Conservation (phyloP, 2,113 vertebrate species). For the Delphinapterus leucas region DNA sequence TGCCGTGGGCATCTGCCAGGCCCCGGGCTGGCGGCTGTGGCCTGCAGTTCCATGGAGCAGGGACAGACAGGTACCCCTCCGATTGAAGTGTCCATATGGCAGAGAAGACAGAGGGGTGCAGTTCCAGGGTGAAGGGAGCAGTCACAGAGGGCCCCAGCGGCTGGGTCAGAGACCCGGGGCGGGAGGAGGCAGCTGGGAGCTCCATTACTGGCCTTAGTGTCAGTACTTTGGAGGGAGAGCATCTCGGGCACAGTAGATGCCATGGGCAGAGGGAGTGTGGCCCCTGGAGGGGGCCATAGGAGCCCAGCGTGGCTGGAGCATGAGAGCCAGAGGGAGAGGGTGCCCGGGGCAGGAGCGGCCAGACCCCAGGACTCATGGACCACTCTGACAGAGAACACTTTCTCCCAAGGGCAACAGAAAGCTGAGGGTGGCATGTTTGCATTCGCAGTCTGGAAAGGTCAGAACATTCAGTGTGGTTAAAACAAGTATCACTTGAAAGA, state of each 20-base stretch:
- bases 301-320: not conserved
- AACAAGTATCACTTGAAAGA: too few relatives aligned
- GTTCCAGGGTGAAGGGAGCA: not conserved
- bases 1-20: too few relatives aligned
- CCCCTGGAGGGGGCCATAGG: rapidly evolving
- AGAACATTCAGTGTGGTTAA: not conserved
- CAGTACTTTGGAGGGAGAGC: too few relatives aligned
- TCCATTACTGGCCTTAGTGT: too few relatives aligned
- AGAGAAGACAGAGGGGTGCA: not conserved
- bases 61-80: too few relatives aligned
- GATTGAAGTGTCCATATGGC: rapidly evolving
- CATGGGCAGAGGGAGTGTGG: rapidly evolving
- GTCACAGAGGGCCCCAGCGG: not conserved
- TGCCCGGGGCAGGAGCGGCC: not conserved
- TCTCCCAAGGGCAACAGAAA: not conserved
- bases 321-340: not conserved
- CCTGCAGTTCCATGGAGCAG: not conserved
- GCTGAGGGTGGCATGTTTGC: rapidly evolving
- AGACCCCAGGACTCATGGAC: not conserved
- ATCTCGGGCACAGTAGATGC: not conserved
- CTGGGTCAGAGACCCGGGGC: not conserved
- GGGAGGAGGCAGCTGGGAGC: not conserved
- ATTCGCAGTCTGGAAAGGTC: not conserved
- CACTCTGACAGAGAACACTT: not conserved
- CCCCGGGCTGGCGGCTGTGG: not conserved